These are phyloP conservation scores for Tragelaphus buxtoni DNA, from an alignment of 2,113 vertebrate species.

Conservation along the genomic window DNA sequence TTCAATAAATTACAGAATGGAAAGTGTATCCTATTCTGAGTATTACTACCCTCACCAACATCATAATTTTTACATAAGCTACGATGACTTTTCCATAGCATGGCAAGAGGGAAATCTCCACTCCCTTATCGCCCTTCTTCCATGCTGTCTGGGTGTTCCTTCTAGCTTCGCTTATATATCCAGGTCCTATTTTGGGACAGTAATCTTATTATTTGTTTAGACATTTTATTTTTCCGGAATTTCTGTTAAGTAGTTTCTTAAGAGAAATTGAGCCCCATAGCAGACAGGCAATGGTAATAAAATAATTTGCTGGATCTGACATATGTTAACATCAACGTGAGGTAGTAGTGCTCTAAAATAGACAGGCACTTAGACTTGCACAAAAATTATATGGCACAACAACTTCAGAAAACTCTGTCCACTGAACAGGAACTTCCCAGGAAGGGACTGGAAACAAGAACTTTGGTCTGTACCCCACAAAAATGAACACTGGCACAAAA, in stretches of 20 bases:
- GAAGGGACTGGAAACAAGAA: background rate
- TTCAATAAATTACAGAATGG: background rate
- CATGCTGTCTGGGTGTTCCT: background rate
- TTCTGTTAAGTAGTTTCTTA: background rate
- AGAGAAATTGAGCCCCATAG: background rate
- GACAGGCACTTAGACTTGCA: background rate
- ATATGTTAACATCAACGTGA: background rate
- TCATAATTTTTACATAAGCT: background rate
- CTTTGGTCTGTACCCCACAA: background rate
- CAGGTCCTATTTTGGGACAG: background rate
- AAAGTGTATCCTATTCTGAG: background rate
- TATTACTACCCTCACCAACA: background rate
- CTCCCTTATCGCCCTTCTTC: background rate
- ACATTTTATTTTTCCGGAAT: constrained; percentile 41
- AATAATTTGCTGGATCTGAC: background rate
- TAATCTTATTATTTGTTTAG: constrained; percentile 18
- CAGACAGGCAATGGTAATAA: background rate
- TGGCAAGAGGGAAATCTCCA: background rate
- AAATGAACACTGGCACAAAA: background rate
- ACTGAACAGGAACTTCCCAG: background rate
- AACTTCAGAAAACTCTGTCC: background rate
- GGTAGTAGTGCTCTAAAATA: background rate
- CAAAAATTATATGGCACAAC: background rate
- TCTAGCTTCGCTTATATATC: background rate
- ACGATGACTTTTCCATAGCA: background rate